Evolutionary conservation across 2,113 vertebrate genomes (phyloP), one percentile per base, ranked within the genome.

Genomic region (Lampris incognitus): DNA sequence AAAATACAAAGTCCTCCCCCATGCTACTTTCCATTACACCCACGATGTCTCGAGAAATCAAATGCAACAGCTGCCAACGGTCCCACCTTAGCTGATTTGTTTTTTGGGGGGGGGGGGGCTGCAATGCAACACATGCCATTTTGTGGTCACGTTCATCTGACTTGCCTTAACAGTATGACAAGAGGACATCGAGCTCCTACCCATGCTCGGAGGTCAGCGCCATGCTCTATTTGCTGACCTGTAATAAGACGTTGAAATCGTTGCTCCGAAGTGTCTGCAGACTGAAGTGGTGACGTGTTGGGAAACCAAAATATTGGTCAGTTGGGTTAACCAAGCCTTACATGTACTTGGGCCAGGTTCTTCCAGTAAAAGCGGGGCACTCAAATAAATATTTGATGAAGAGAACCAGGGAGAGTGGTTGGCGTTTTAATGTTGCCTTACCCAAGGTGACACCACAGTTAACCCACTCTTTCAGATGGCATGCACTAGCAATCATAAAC

Each of bases 391-490:
- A 77, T 85, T 81, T 81, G 86, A 85, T 84, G 74, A 84, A 80
- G 37, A 24, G 60, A 52, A 6, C 82, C 54, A 7, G 24, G 3
- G 82, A 83, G 78, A 69, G 74, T 76, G 59, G 76, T 79, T 82
- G 82, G 73, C 56, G 11, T 13, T 90, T 83, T 85, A 83, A 87
- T 81, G 79, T 74, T 44, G 72, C 82, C 72, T 69, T 69, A 63
- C 81, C 87, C 74, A 86, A 85, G 70, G 79, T 85, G 86, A 62
- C 3, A 24, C 79, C 70, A 83, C 84, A 90, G 83, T 89, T 88
- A 88, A 84, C 81, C 74, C 57, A 74, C 69, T 84, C 78, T 72
- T 24, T 89, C 75, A 61, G 77, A 76, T 58, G 42, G 75, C 70
- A 78, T 61, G 75, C 65, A 66, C 44, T 63, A 36, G 63, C 63